Evolutionary conservation across 2,797 vertebrate genomes (phyloP).

Genomic region (Ataeniobius toweri): DNA sequence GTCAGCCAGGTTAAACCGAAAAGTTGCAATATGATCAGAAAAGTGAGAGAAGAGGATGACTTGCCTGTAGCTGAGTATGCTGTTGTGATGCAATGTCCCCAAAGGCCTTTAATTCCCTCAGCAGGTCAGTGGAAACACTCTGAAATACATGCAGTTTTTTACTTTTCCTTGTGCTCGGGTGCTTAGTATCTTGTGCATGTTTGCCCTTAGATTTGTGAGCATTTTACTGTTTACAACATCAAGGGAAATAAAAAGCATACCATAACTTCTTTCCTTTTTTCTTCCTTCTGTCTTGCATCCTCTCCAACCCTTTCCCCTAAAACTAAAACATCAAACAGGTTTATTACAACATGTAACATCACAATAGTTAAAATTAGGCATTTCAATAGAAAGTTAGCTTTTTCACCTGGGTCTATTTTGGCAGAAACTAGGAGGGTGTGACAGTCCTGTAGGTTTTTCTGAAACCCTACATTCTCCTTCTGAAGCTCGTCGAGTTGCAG

Average conservation of each 20-base stretch:
- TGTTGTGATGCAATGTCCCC: slow-evolving; percentile 65
- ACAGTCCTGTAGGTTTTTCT: slow-evolving; percentile 75
- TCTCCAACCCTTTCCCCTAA: slow-evolving; percentile 72
- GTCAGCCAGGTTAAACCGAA: neutral
- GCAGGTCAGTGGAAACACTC: slow-evolving; percentile 72
- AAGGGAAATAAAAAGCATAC: slow-evolving; percentile 53
- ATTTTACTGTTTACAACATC: neutral
- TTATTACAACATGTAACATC: neutral
- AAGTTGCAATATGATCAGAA: neutral
- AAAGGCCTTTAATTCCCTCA: slow-evolving; percentile 72
- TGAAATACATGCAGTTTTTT: slow-evolving; percentile 42
- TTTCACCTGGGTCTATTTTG: slow-evolving; percentile 77
- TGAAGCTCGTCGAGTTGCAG: slow-evolving; percentile 65
- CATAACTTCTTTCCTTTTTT: slow-evolving; percentile 74
- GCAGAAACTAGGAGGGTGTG: slow-evolving; percentile 70
- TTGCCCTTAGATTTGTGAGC: neutral
- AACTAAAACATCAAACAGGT: slow-evolving; percentile 59
- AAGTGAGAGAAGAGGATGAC: neutral
- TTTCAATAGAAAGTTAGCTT: neutral
- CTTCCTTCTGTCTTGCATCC: slow-evolving; percentile 60
- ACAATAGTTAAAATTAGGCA: neutral
- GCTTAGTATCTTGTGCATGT: slow-evolving; percentile 2
- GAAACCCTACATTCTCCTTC: slow-evolving; percentile 70
- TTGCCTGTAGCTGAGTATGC: slow-evolving; percentile 66
- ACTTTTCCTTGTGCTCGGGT: neutral